Base-by-base conservation (phyloP, 2,888 invertebrate species). In the Clusia tigrina region DNA sequence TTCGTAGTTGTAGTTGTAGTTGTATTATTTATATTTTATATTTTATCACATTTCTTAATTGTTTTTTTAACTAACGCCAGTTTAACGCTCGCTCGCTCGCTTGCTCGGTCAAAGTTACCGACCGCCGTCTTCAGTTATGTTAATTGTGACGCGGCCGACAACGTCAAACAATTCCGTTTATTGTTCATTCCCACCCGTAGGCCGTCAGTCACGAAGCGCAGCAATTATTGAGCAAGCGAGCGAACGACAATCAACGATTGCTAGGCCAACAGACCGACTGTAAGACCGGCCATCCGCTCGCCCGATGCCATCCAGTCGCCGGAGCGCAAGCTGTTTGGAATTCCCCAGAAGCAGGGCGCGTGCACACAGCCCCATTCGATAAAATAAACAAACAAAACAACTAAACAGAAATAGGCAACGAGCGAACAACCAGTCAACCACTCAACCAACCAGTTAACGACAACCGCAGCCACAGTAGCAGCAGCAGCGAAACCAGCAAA, bases 341-440 rank as follows among this genome's bases (percentile, higher is more conserved):
- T 63, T 63, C 63, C 63, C 63, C 59, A 63, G 55, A 54, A 32
- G 55, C 54, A 38, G 25, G 59, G 59, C 63, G 59, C 59, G 59
- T 55, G 58, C 38, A 15, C 5, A 52, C 42, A 46, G 38, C 42
- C 12, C 55, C 53, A n/a, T 22, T 42, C 32, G 22, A 54, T 32
- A 18, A 56, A 3, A 54, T 22, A 38, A 15, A 53, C 38, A 59
- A 15, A 22, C 37, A 23, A 17, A 32, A n/a, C n/a, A n/a, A 54
- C 17, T 54, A 54, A 25, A 37, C 54, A 54, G 22, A 22, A 32
- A 25, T 25, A 25, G 25, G n/a, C 32, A 2, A 46, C 46, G 26
- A 42, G 22, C 46, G 54, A 54, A 22, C 18, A 26, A 25, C 55
- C 5, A n/a, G n/a, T n/a, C n/a, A 15, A 22, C 37, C n/a, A 17